A percentile compares a stretch with the other conserved stretches of the same genome.
Evolutionary conservation across 1,140 invertebrate genomes (phyloP).

Genomic region (Tetranychus urticae): DNA sequence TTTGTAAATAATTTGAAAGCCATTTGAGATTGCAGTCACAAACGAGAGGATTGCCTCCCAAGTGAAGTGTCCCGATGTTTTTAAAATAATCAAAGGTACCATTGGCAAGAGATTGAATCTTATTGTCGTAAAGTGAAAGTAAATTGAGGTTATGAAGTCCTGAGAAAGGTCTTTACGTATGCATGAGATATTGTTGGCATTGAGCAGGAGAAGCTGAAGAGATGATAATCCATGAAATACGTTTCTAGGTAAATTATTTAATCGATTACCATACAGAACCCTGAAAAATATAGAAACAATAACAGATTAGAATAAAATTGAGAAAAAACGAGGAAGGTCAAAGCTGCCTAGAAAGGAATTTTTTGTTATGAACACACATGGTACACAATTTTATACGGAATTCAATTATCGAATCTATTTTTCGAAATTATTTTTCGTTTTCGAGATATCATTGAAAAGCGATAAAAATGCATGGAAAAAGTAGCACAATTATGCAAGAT

Average conservation of each 20-base stretch:
- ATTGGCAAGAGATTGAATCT: constrained; percentile 79
- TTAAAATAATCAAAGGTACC: constrained; percentile 79
- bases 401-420: too few species aligned
- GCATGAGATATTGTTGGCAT: constrained; percentile 93
- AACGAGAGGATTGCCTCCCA: constrained; percentile 88
- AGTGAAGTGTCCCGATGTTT: constrained; percentile 86
- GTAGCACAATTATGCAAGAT: too few species aligned
- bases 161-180: constrained; percentile 78
- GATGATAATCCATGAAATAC: constrained; percentile 75
- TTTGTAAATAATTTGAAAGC: constrained; percentile 70
- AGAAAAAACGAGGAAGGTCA: too few species aligned
- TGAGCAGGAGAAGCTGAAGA: constrained; percentile 79
- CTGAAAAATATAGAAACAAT: too few species aligned
- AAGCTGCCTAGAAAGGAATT: too few species aligned
- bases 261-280: constrained; percentile 91
- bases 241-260: constrained; percentile 70
- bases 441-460: too few species aligned
- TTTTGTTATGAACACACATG: too few species aligned
- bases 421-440: too few species aligned
- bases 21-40: constrained; percentile 94
- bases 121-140: constrained; percentile 91
- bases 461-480: too few species aligned
- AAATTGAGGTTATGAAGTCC: constrained; percentile 75
- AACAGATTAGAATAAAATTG: too few species aligned
- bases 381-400: too few species aligned